Evolutionary conservation across 2,113 vertebrate species (phyloP).

Genomic region (Isichthys henryi): DNA sequence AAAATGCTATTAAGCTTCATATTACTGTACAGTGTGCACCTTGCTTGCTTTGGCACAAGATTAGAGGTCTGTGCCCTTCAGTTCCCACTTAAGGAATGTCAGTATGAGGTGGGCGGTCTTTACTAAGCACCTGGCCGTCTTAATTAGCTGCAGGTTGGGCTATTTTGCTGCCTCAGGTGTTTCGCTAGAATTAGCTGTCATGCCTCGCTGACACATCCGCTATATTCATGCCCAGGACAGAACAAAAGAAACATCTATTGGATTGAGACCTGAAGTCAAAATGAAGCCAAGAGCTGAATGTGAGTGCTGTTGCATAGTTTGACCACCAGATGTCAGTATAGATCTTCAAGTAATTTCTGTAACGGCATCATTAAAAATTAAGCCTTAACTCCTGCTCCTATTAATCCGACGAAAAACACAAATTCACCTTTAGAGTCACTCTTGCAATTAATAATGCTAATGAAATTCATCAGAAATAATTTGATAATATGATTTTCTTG

Average conservation of each 20-base stretch:
- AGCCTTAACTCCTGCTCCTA: not conserved
- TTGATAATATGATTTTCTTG: not conserved
- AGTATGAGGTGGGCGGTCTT: not conserved
- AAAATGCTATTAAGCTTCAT: not conserved
- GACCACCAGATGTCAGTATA: slow-evolving; percentile 11
- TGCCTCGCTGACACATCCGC: not conserved
- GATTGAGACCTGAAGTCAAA: not conserved
- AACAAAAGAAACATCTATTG: not conserved
- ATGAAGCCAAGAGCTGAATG: not conserved
- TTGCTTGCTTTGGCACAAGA: not conserved
- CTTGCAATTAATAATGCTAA: not conserved
- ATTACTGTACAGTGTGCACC: not conserved
- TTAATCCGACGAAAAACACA: not conserved
- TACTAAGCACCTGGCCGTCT: not conserved
- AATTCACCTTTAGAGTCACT: not conserved
- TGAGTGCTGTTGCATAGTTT: not conserved
- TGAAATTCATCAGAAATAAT: not conserved
- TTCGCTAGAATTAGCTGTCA: not conserved
- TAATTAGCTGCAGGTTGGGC: not conserved
- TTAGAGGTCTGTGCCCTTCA: not conserved
- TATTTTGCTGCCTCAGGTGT: not conserved
- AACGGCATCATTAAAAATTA: not conserved
- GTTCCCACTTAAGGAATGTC: not conserved
- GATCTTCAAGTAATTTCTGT: not conserved
- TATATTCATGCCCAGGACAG: not conserved